Evolutionary conservation across 2,113 vertebrate genomes (phyloP), one percentile per base, ranked within the genome.

Genomic region (Nesogale talazaci): DNA sequence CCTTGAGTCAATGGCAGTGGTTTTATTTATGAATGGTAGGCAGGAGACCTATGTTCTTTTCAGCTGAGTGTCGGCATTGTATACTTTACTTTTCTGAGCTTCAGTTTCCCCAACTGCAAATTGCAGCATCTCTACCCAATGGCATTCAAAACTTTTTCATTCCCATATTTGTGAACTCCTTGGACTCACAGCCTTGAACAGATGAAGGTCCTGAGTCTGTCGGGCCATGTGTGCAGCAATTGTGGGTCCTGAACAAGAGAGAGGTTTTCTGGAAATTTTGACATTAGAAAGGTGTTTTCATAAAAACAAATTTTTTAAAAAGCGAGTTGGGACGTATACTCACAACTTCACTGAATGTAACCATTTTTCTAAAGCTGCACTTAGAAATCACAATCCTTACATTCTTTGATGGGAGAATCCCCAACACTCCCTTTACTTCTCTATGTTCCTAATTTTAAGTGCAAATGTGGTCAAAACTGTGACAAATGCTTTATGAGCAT

Each of bases 111-210:
- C 56, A 38, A 11, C n/a, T 69, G 2, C 46, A 76, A 86, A 81
- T 34, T 42, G 29, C 36, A 23, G 29, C 22, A 0, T 69, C 57
- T 75, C 56, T 22, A 67, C 29, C 23, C 83, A 75, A 3, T 61
- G 22, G 38, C 36, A 61, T 69, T 77, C 6, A 46, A 46, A 46
- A 46, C 42, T 5, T 94, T 46, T 82, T 29, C 36, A 61, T 6
- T 46, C 46, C 23, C 38, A 85, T 57, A 67, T 83, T 77, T 92
- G 86, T 90, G 75, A 80, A 84, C 61, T 82, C 67, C 46, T 7
- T 2, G 25, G 38, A 83, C 15, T 83, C 80, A 86, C 38, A 57
- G 38, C 63, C 61, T 40, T 63, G 56, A 87, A 79, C 52, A n/a
- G 29, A 15, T 42, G 31, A n/a, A 61, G 3, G 3, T 34, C n/a